Evolutionary conservation across 2,888 invertebrate genomes (phyloP), one percentile per base, ranked within the genome.

Genomic region (Mythimna vitellina): DNA sequence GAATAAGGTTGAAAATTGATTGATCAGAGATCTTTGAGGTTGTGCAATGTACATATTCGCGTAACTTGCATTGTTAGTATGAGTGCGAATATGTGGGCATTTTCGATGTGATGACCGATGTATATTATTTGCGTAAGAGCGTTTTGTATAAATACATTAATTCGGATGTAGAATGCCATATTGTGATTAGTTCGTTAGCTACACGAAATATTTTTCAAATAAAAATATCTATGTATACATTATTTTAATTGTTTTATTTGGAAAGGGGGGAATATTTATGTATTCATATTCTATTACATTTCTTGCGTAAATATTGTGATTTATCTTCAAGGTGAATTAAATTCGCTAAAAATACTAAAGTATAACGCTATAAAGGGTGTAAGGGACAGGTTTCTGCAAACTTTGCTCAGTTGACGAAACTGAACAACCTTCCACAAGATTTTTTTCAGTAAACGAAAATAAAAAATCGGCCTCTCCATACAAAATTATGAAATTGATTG

Each of bases 141-240:
- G 63, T 82, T 73, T 87, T 90, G 88, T 90, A 89, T 87, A 88
- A 87, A 80, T 79, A 81, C 85, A 87, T 87, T 87, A 88, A 88
- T 89, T 92, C 83, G 88, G 89, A 90, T 86, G 89, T 92, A 92
- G 92, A 88, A 89, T 90, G 92, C 92, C 92, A 92, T 92, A 92
- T 90, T 92, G 92, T 92, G 90, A 92, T 91, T 92, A 92, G 92
- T 90, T 89, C 85, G 77, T 90, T 92, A 91, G 91, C 88, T 89
- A 91, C 90, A 92, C 88, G 91, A 92, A 92, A 89, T 92, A 92
- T 92, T 92, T 92, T 92, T 92, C 90, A 92, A 92, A 92, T 92
- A 92, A 92, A 92, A 92, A 91, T 92, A 92, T 92, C 91, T 92
- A 92, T 92, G 89, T 92, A 92, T 92, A 92, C 90, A 92, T 89